Evolutionary conservation across 2,797 vertebrate species (phyloP), one percentile per base, ranked within the genome.

Genomic region (Okamejei kenojei): DNA sequence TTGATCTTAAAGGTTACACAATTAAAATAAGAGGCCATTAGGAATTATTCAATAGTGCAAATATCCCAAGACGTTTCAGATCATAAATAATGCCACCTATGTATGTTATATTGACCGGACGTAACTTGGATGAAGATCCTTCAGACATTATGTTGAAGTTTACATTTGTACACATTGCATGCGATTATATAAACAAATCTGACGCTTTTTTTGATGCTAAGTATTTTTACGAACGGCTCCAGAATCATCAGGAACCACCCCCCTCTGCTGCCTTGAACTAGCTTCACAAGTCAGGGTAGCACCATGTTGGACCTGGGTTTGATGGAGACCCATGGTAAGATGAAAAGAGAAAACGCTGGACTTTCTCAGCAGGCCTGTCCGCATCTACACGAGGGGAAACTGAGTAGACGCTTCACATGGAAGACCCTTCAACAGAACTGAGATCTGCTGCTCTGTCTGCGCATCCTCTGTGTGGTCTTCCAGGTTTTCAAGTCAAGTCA

Each of bases 121-220:
- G 21, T 73, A 74, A 91, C 90, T 17, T 76, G 58, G n/a, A 92
- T 92, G 58, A 92, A 73, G 21, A 76, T 38, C 21, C 73, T 29
- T 58, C 29, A 11, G 38, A 54, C 71, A 76, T 45, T 54, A 35
- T 90, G 74, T 92, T 92, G 90, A 58, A 92, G 38, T 92, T 92
- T 92, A 76, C 74, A 92, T 74, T 92, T 71, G 68, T 74, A 29
- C 90, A 92, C 71, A 76, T 38, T 29, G 23, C 23, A 54, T 54
- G n/a, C 26, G 71, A 58, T 76, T 92, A 92, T 54, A 11, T 38
- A 76, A 92, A 92, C 58, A 26, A 92, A 92, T 58, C 45, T 71
- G 35, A 92, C 54, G 15, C 35, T 76, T 74, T 92, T 92, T 74
- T 92, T 74, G 71, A 76, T 92, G 90, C 4, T 1, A 54, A 58